A percentile compares a stretch with the other conserved stretches of the same genome.
Conservation (phyloP, 1,140 invertebrate genomes). For the Zophobas morio region DNA sequence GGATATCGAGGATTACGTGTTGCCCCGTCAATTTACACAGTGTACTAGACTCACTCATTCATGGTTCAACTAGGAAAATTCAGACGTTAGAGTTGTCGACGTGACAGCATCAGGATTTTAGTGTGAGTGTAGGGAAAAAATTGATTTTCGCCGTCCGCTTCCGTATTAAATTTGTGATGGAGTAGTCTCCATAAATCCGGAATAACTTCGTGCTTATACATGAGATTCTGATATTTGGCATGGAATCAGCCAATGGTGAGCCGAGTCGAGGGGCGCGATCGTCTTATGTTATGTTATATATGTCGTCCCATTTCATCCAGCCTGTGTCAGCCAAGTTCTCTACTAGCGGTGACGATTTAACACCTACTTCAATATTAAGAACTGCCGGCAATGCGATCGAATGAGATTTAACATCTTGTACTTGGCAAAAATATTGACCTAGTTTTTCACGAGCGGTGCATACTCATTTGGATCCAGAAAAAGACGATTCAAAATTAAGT, state of each 20-base stretch:
- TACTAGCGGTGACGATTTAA: slow-evolving; percentile 53
- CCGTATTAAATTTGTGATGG: slow-evolving; percentile 56
- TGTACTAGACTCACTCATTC: too few relatives aligned
- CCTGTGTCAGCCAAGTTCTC: slow-evolving; percentile 40
- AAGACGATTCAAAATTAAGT: too few relatives aligned
- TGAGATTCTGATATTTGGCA: slow-evolving; percentile 59
- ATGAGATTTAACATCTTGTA: slow-evolving; percentile 30
- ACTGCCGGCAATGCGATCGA: slow-evolving; percentile 33
- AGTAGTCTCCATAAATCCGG: slow-evolving; percentile 55
- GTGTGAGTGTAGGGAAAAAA: slow-evolving; percentile 44
- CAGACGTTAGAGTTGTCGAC: background rate
- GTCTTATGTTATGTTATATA: slow-evolving; percentile 52
- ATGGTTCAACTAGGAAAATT: background rate
- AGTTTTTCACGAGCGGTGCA: background rate
- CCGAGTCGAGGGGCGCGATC: slow-evolving; percentile 33
- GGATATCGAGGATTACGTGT: too few relatives aligned
- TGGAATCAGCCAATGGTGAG: slow-evolving; percentile 53
- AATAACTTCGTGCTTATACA: slow-evolving; percentile 59
- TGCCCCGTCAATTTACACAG: too few relatives aligned
- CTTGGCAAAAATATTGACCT: slow-evolving; percentile 5
- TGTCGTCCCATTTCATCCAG: slow-evolving; percentile 49
- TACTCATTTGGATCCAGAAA: too few relatives aligned
- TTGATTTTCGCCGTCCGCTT: slow-evolving; percentile 45
- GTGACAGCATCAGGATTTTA: slow-evolving; percentile 21
- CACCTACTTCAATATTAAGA: slow-evolving; percentile 56